Evolutionary conservation across 2,888 invertebrate genomes (phyloP).

Genomic region (Epistrophella euchroma): DNA sequence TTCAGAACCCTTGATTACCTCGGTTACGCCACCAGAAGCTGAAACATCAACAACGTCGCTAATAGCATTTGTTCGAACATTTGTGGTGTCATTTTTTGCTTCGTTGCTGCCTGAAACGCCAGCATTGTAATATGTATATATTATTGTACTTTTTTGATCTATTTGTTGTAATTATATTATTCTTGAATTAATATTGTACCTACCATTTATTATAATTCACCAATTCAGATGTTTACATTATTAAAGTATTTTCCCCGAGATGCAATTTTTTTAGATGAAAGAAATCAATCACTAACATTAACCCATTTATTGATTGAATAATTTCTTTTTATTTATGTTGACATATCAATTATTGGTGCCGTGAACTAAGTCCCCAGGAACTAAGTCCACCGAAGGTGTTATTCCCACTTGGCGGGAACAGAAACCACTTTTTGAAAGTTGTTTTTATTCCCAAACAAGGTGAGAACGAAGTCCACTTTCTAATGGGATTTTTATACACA

Average conservation of each 20-base stretch:
- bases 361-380: no score
- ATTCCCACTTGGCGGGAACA: no score
- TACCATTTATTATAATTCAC: slow-evolving; percentile 43
- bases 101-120: slow-evolving; percentile 97
- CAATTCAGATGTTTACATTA: slow-evolving; percentile 38
- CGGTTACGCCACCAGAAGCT: slow-evolving; percentile 67
- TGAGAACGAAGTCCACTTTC: no score
- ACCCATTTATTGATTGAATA: slow-evolving; percentile 28
- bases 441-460: no score
- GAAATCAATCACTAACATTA: slow-evolving; percentile 34
- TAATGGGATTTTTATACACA: no score
- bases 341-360: slow-evolving; percentile 25
- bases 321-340: not conserved
- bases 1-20: slow-evolving; percentile 70
- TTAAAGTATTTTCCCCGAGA: not conserved
- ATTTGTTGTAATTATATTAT: slow-evolving; percentile 64
- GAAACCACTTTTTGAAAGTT: no score
- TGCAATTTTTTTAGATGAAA: not conserved
- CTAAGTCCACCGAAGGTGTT: no score
- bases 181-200: slow-evolving; percentile 62
- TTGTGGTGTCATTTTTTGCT: slow-evolving; percentile 96
- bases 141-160: slow-evolving; percentile 52
- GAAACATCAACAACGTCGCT: slow-evolving; percentile 86
- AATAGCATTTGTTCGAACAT: slow-evolving; percentile 93
- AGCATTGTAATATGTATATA: slow-evolving; percentile 79